Conservation (phyloP, 2,888 invertebrate species). For the Bembecia ichneumoniformis region DNA sequence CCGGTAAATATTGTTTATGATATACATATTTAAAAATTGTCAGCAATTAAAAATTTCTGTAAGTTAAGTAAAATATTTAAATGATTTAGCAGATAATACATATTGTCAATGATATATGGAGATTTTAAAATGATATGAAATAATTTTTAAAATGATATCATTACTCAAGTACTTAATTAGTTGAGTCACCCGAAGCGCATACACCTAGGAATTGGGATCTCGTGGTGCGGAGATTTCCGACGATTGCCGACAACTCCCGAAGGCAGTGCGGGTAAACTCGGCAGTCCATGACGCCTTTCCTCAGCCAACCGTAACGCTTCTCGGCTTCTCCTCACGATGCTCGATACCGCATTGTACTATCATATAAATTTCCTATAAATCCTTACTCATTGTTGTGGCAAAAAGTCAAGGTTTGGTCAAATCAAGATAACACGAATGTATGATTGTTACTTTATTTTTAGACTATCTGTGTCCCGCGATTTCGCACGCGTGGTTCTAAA, state of each 20-base stretch:
- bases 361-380: constrained; percentile 28
- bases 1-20: too few species aligned
- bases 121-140: neutral
- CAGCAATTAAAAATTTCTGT: too few species aligned
- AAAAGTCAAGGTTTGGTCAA: constrained; percentile 11
- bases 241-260: constrained; percentile 40
- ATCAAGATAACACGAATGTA: constrained; percentile 9
- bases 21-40: too few species aligned
- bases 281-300: constrained; percentile 43
- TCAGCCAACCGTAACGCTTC: constrained; percentile 43
- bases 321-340: constrained; percentile 37
- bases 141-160: constrained; percentile 32
- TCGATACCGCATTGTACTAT: constrained; percentile 31
- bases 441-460: too few species aligned
- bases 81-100: too few species aligned
- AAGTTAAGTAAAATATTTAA: too few species aligned
- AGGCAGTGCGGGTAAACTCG: constrained; percentile 36
- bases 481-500: too few species aligned
- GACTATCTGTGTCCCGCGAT: too few species aligned
- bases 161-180: constrained; percentile 40
- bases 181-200: constrained; percentile 27
- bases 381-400: constrained; percentile 18
- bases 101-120: too few species aligned
- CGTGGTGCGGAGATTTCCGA: constrained; percentile 26
- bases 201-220: constrained; percentile 19